These are phyloP conservation scores for Lepidochitona cinerea DNA, from an alignment of 2,888 invertebrate genomes.

Conservation along the genomic window DNA sequence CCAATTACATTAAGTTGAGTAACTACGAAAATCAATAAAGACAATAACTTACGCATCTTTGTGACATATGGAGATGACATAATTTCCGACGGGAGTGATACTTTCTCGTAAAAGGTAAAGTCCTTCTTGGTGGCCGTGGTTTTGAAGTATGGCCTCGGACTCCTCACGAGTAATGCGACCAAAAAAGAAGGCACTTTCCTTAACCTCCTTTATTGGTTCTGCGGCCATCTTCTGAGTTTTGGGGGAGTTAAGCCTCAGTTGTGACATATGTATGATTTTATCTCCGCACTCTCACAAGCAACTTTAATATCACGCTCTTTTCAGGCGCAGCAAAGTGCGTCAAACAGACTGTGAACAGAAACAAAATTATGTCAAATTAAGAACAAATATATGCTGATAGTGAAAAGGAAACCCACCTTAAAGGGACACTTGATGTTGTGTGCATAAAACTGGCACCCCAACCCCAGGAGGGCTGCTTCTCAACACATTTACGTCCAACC, in stretches of 20 bases:
- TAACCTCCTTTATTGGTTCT: not conserved
- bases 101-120: slow-evolving; percentile 68
- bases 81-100: slow-evolving; percentile 66
- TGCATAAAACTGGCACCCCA: too few species aligned
- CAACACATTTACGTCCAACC: too few species aligned
- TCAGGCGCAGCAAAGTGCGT: not conserved
- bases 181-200: slow-evolving; percentile 58
- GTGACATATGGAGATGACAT: slow-evolving; percentile 68
- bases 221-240: slow-evolving; percentile 5
- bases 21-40: too few species aligned
- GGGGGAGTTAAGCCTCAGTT: not conserved
- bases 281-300: too few species aligned
- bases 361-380: too few species aligned
- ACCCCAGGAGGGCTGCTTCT: too few species aligned
- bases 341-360: not conserved
- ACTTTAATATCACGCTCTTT: too few species aligned
- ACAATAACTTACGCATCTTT: slow-evolving; percentile 58
- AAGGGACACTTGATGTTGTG: too few species aligned
- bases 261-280: not conserved
- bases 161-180: slow-evolving; percentile 70
- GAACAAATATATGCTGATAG: too few species aligned
- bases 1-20: too few species aligned
- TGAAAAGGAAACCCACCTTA: too few species aligned
- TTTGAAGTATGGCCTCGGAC: slow-evolving; percentile 62
- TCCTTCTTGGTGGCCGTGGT: slow-evolving; percentile 57